Evolutionary conservation across 1,140 invertebrate genomes (phyloP).

Genomic region (Sinella curviseta): DNA sequence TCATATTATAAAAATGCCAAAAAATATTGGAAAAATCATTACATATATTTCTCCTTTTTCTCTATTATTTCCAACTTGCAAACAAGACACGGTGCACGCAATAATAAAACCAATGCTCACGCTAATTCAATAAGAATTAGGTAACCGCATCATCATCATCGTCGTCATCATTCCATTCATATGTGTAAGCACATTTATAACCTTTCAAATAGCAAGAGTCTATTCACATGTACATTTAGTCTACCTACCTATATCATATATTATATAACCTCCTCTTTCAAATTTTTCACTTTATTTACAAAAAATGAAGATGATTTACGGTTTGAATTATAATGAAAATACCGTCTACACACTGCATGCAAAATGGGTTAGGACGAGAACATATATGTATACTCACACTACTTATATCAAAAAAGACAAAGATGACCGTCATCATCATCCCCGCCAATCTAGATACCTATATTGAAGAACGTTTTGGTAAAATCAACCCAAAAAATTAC

Average conservation of each 20-base stretch:
- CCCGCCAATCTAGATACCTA: too few species aligned
- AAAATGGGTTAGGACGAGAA: not conserved
- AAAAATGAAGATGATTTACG: conserved; percentile 16
- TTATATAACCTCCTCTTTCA: too few species aligned
- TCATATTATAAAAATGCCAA: not conserved
- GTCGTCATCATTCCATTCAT: conserved; percentile 3
- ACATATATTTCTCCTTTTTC: not conserved
- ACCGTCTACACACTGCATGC: not conserved
- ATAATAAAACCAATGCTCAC: conserved; percentile 5
- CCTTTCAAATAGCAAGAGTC: too few species aligned
- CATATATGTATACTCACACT: not conserved
- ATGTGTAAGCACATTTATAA: not conserved
- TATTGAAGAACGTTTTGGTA: not conserved
- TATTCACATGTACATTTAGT: not conserved
- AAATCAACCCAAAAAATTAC: conserved; percentile 18
- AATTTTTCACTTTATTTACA: not conserved
- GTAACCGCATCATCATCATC: not conserved
- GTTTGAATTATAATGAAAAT: conserved; percentile 2
- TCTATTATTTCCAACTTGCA: too few species aligned
- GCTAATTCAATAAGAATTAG: conserved; percentile 23
- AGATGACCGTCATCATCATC: too few species aligned
- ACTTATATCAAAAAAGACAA: too few species aligned
- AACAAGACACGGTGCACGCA: not conserved
- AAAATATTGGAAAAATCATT: not conserved
- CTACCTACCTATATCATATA: too few species aligned